Conservation (phyloP, 2,888 invertebrate genomes). For the Pammene aurita region DNA sequence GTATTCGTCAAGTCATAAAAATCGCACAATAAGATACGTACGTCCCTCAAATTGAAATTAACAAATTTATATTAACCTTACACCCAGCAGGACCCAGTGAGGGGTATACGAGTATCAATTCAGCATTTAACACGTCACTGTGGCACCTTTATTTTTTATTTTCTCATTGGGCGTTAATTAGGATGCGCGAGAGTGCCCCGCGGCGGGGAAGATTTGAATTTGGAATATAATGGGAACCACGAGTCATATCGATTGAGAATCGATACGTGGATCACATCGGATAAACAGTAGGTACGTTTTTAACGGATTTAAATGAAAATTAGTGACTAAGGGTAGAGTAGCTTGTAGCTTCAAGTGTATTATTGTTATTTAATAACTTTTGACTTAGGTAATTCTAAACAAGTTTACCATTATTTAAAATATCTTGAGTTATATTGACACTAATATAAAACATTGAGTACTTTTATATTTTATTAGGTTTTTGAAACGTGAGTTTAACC, state of each 20-base stretch:
- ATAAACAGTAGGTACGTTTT: not conserved
- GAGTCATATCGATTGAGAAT: slow-evolving; percentile 7
- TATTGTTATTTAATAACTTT: too few relatives aligned
- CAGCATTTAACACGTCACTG: slow-evolving; percentile 58
- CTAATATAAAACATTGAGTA: too few relatives aligned
- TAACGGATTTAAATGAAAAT: not conserved
- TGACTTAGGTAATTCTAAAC: too few relatives aligned
- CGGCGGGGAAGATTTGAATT: slow-evolving; percentile 54
- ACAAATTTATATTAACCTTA: slow-evolving; percentile 54
- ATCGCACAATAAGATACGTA: not conserved
- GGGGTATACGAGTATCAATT: slow-evolving; percentile 53
- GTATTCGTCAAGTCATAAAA: not conserved
- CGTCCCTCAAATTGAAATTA: slow-evolving; percentile 19
- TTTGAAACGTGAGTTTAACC: too few relatives aligned
- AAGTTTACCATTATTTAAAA: too few relatives aligned
- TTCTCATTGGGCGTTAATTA: slow-evolving; percentile 15
- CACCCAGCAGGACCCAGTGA: slow-evolving; percentile 51
- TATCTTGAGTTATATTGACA: too few relatives aligned
- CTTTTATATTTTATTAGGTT: too few relatives aligned
- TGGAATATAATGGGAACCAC: slow-evolving; percentile 21
- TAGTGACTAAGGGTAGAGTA: too few relatives aligned
- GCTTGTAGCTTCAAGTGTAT: too few relatives aligned
- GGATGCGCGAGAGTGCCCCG: slow-evolving; percentile 58
- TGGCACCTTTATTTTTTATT: slow-evolving; percentile 64
- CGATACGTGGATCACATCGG: not conserved